A percentile compares a stretch with the other conserved stretches of the same genome.
These are phyloP conservation scores for Macroramphosus scolopax DNA, from an alignment of 2,797 vertebrate genomes.

Conservation along the genomic window DNA sequence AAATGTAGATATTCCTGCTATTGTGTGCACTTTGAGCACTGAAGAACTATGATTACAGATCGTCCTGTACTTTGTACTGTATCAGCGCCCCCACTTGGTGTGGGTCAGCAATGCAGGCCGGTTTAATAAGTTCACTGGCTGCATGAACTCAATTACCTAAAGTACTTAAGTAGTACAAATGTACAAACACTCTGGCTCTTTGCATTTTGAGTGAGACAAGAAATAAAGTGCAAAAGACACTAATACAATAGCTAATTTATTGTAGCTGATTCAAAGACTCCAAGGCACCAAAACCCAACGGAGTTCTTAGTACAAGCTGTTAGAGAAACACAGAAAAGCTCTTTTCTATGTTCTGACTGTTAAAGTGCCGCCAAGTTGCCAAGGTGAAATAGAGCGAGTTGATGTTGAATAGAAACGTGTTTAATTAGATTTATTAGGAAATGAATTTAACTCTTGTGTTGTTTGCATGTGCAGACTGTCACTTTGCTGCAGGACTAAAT, in stretches of 20 bases:
- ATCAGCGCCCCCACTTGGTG: slow-evolving; percentile 55
- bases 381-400: neutral
- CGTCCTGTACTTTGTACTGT: slow-evolving; percentile 22
- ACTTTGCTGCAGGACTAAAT: no score
- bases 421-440: neutral
- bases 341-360: neutral
- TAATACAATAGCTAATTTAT: neutral
- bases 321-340: neutral
- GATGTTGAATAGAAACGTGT: neutral
- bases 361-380: neutral
- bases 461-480: no score
- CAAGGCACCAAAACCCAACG: no score
- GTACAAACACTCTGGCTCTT: neutral
- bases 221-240: neutral
- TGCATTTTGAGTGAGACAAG: neutral
- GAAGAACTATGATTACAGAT: neutral
- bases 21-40: slow-evolving; percentile 33
- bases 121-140: neutral
- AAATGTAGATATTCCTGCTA: slow-evolving; percentile 33
- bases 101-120: slow-evolving; percentile 32
- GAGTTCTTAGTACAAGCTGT: neutral
- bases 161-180: no score
- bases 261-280: no score
- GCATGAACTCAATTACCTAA: no score
- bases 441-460: neutral